Evolutionary conservation across 2,888 invertebrate genomes (phyloP).

Genomic region (Eupithecia abbreviata): DNA sequence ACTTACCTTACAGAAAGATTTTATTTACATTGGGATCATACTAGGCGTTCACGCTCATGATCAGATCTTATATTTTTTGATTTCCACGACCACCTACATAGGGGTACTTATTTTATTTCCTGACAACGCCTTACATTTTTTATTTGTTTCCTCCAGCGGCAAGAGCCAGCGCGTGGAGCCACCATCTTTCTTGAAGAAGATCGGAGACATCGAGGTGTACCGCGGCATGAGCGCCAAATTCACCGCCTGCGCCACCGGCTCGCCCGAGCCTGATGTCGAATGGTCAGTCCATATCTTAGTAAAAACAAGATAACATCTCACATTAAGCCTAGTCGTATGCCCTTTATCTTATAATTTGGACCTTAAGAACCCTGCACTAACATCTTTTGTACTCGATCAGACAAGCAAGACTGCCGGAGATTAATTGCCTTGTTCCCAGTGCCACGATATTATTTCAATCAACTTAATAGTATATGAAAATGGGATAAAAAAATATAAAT

Average conservation of each 20-base stretch:
- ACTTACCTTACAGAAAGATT: not conserved
- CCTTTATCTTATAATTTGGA: not conserved
- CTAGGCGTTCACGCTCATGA: too few relatives aligned
- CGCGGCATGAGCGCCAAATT: conserved; percentile 95
- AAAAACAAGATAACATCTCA: not conserved
- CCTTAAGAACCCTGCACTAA: not conserved
- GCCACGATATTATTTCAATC: not conserved
- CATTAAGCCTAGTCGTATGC: not conserved
- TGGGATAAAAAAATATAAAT: not conserved
- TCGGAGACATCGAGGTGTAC: conserved; percentile 94
- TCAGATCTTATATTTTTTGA: too few relatives aligned
- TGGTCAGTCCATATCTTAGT: conserved; percentile 57
- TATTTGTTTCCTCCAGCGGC: conserved; percentile 77
- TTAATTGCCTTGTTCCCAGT: not conserved
- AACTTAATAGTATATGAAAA: not conserved
- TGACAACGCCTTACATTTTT: not conserved
- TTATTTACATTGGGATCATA: too few relatives aligned
- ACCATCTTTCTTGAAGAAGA: conserved; percentile 94
- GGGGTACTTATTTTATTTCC: not conserved
- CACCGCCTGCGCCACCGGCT: conserved; percentile 95
- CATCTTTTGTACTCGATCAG: not conserved
- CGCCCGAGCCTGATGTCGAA: conserved; percentile 94
- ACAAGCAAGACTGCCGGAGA: not conserved
- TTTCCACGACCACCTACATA: too few relatives aligned
- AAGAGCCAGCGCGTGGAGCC: conserved; percentile 90